phyloP scores from a whole-genome alignment of 2,113 vertebrate genomes.

The Callocephalon fimbriatum region DNA sequence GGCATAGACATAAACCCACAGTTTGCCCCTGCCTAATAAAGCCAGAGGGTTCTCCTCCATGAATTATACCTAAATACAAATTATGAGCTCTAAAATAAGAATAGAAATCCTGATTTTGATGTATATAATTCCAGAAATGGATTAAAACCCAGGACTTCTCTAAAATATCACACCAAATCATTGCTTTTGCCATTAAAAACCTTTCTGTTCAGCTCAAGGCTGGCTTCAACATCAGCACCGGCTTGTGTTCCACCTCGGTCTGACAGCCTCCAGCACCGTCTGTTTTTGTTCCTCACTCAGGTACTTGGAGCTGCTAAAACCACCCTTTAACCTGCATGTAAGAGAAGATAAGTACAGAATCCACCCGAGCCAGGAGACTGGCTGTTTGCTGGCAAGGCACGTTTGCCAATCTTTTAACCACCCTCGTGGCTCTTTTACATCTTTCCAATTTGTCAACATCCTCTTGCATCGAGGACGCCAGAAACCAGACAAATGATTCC shows the following conservation, averaged over 20 bases:
- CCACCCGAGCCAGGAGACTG: not conserved
- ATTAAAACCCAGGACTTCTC: not conserved
- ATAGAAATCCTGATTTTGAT: fast-evolving
- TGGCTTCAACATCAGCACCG: not conserved
- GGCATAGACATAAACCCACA: not conserved
- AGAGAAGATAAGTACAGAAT: not conserved
- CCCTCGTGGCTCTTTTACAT: constrained; percentile 25
- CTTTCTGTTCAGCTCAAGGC: not conserved
- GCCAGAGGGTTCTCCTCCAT: not conserved
- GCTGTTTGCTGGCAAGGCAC: not conserved
- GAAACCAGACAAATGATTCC: constrained; percentile 29
- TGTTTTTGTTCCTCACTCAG: not conserved
- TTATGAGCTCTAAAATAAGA: not conserved
- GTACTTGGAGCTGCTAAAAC: not conserved
- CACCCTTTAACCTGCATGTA: not conserved
- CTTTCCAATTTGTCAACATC: constrained; percentile 55
- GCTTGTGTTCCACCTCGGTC: not conserved
- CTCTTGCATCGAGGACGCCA: constrained; percentile 10
- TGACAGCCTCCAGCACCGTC: not conserved
- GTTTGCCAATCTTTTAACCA: constrained; percentile 35
- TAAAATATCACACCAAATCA: not conserved
- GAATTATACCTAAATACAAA: not conserved
- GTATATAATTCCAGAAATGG: fast-evolving
- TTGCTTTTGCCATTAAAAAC: not conserved
- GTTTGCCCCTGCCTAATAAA: too few relatives aligned